Evolutionary conservation across 2,888 invertebrate genomes (phyloP), one percentile per base, ranked within the genome.

Genomic region (Cartodere bifasciata): DNA sequence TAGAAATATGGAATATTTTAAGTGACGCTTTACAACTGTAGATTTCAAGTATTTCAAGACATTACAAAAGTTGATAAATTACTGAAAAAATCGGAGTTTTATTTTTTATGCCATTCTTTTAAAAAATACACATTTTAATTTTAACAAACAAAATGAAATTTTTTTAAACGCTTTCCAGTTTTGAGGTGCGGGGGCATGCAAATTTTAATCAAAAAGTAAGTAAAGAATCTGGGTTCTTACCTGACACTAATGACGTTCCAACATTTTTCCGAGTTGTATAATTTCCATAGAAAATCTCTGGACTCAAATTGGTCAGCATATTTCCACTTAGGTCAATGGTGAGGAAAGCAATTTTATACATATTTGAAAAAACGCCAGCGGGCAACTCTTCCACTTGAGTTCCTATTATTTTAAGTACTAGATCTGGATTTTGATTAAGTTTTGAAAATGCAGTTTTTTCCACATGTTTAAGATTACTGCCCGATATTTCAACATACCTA

Each of bases 221-320:
- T n/a, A n/a, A n/a, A n/a, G n/a, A n/a, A n/a, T n/a, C n/a, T n/a
- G n/a, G n/a, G n/a, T 32, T 23, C 64, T 62, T 60, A 81, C 83
- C 82, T 62, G 81, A 76, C 33, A 88, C 75, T 53, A 86, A 70
- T 52, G 84, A 81, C 4, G 88, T 87, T 9, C 87, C 87, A 41
- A 84, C 79, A 42, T 79, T 76, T 58, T 86, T 86, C 87, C 87
- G 87, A 46, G 77, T 75, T 13, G 83, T 81, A 43, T 79, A 75
- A 58, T 88, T 87, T 15, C 83, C 82, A 58, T 88, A 88, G 55
- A 90, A 80, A 38, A 83, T 79, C 39, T 84, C 82, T 30, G 86
- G 81, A 53, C 81, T 80, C 40, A 90, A 66, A 35, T 77, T 74
- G 17, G 75, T 71, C 51, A 90, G 69, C 60, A 75, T 72, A 63